Conservation (phyloP, 2,113 vertebrate genomes). For the Tragelaphus imberbis region DNA sequence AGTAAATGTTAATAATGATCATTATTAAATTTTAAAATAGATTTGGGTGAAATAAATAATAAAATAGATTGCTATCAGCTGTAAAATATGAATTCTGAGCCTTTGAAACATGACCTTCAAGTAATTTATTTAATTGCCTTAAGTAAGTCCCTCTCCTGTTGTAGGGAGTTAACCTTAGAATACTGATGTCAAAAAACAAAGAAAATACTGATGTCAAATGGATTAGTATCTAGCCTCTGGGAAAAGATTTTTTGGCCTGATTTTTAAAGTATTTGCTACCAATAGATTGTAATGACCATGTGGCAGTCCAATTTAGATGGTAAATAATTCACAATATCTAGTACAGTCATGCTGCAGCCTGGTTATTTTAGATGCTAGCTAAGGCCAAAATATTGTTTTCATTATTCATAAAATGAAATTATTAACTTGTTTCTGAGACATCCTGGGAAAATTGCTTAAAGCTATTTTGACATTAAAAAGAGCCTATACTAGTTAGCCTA, state of each 20-base stretch:
- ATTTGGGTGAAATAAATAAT: neutral
- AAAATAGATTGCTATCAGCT: neutral
- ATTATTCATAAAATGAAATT: neutral
- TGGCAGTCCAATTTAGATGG: neutral
- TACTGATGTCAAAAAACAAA: neutral
- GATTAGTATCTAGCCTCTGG: neutral
- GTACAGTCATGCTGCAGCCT: neutral
- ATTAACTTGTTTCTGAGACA: neutral
- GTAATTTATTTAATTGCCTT: conserved; percentile 1
- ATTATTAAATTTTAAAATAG: neutral
- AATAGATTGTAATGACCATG: neutral
- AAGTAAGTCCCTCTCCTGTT: neutral
- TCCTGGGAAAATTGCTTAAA: neutral
- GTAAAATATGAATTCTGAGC: neutral
- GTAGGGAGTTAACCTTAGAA: conserved; percentile 21
- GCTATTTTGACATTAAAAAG: neutral
- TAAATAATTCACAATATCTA: conserved; percentile 15
- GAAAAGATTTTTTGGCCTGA: neutral
- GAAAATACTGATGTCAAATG: neutral
- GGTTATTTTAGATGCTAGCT: conserved; percentile 2
- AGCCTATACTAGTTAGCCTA: neutral
- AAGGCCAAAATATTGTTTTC: conserved; percentile 19
- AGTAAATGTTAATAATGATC: neutral
- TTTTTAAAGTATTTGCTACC: conserved; percentile 8
- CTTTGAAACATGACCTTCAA: neutral